A percentile compares a stretch with the other conserved stretches of the same genome.
These are phyloP conservation scores for Molorchus minor DNA, from an alignment of 2,888 invertebrate species.

Conservation along the genomic window DNA sequence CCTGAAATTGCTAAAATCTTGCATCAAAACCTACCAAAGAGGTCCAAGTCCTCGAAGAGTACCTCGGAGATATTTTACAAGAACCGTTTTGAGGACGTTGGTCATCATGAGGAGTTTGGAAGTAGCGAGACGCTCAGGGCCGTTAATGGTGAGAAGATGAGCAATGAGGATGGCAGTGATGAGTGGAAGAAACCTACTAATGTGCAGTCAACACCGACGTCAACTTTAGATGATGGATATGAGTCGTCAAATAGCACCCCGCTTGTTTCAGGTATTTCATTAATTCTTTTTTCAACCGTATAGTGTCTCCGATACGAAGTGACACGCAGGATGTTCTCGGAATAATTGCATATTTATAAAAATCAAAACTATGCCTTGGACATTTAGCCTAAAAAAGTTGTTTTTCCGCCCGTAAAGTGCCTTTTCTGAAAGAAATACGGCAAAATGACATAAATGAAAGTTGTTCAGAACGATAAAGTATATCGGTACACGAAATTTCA, in stretches of 20 bases:
- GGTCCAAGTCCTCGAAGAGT: slow-evolving; percentile 52
- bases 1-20: slow-evolving; percentile 50
- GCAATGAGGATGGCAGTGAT: slow-evolving; percentile 30
- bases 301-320: too few species aligned
- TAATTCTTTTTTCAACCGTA: too few species aligned
- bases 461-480: too few species aligned
- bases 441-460: too few species aligned
- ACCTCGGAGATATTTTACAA: slow-evolving; percentile 50
- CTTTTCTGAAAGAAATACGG: too few species aligned
- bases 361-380: too few species aligned
- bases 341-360: too few species aligned
- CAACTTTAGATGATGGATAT: slow-evolving; percentile 71
- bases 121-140: slow-evolving; percentile 49
- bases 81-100: slow-evolving; percentile 33
- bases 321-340: too few species aligned
- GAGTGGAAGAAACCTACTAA: slow-evolving; percentile 46
- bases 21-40: slow-evolving; percentile 44
- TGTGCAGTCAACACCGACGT: slow-evolving; percentile 58
- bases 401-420: too few species aligned
- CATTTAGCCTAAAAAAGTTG: too few species aligned
- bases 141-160: slow-evolving; percentile 28
- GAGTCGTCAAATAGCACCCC: slow-evolving; percentile 74
- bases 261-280: slow-evolving; percentile 67
- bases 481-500: too few species aligned
- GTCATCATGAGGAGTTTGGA: slow-evolving; percentile 41